Conservation (phyloP, 2,797 vertebrate species). For the Nothura maculosa region DNA sequence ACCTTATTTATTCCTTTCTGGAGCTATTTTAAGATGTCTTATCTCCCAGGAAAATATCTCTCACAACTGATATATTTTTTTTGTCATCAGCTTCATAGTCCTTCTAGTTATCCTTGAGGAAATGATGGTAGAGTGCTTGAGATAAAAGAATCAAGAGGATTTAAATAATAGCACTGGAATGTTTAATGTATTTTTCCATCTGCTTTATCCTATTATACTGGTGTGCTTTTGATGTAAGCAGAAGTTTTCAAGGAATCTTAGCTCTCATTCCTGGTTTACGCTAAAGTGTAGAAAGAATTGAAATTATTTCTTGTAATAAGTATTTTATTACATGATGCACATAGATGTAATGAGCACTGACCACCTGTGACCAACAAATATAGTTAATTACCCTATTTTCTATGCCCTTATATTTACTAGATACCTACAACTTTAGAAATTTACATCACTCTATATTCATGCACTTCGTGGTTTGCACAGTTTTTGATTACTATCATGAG, state of each 20-base stretch:
- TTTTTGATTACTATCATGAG: background rate
- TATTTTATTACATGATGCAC: background rate
- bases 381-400: background rate
- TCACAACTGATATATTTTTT: background rate
- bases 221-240: background rate
- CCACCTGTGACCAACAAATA: background rate
- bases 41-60: background rate
- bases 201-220: background rate
- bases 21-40: background rate
- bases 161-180: background rate
- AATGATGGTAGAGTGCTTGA: background rate
- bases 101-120: background rate
- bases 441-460: background rate
- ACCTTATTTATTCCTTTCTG: background rate
- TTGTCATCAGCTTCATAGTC: background rate
- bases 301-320: background rate
- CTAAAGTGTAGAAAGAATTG: background rate
- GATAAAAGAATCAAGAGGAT: background rate
- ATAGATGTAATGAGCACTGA: background rate
- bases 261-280: background rate
- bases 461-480: too few relatives aligned
- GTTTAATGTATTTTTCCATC: background rate
- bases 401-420: background rate
- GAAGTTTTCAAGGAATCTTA: background rate
- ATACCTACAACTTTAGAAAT: background rate